Evolutionary conservation across 1,140 invertebrate species (phyloP), one percentile per base, ranked within the genome.

Genomic region (Brachionus koreanus): DNA sequence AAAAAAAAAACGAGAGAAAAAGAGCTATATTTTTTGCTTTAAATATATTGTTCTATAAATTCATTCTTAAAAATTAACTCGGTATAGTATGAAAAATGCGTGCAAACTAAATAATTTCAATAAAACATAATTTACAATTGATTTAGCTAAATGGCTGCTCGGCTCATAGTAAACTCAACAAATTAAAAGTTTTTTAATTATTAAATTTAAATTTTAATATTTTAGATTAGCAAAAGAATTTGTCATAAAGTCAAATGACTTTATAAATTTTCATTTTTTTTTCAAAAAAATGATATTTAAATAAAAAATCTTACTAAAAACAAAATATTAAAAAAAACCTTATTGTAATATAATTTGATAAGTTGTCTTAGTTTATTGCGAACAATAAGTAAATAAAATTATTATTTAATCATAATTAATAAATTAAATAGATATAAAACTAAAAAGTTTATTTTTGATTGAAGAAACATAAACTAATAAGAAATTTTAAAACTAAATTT

Each of bases 71-170:
- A 74, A 67, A 35, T 33, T 57, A 19, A 49, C 42, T 74, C 37
- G 13, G 19, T 39, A 72, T 39, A 39, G 33, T 12, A 46, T 25
- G 23, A 33, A 74, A 72, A 74, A 74, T 74, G 69, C 69, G 42
- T 74, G 69, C 69, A 74, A 74, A 74, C 43, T 74, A 19, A 29
- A 43, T 74, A 35, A 16, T 74, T 25, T 46, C 19, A 33, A 46
- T 46, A 35, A 74, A 74, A 74, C 69, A 74, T 74, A 74, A 74
- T 74, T 74, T 49, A 69, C 65, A 37, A 69, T 69, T 37, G 65
- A 69, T 42, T 69, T 69, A 39, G 33, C 16, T 19, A 69, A 9
- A 16, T 72, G 13, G 37, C 19, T 72, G 19, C 6, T 74, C 23
- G 43, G 13, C 13, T 5, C 39, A 25, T 37, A 23, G 49, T 23